Percentiles rank a stretch among this genome's conserved stretches.
Evolutionary conservation across 2,797 vertebrate genomes (phyloP).

Genomic region (Microctenopoma steveboyesi): DNA sequence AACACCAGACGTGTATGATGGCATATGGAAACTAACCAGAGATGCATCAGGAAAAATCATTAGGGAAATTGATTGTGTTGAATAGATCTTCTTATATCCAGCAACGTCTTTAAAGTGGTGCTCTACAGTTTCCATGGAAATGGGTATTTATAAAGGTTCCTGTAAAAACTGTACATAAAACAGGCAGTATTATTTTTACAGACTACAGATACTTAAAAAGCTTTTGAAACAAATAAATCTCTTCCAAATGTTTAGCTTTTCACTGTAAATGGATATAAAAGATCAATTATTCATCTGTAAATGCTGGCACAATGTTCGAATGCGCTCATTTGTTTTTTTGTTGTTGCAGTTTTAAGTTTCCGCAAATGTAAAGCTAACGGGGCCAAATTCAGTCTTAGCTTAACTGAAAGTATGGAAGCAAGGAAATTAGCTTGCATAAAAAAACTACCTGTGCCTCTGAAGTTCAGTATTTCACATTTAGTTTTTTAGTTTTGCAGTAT

Average conservation of each 20-base stretch:
- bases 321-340: neutral
- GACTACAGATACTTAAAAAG: constrained; percentile 23
- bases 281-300: neutral
- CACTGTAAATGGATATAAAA: neutral
- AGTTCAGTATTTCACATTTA: no score
- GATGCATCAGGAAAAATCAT: constrained; percentile 37
- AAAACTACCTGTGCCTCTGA: no score
- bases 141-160: constrained; percentile 79
- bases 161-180: constrained; percentile 88
- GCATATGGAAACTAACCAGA: constrained; percentile 26
- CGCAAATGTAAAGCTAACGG: no score
- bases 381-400: no score
- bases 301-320: constrained; percentile 6
- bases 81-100: constrained; percentile 60
- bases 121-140: constrained; percentile 77
- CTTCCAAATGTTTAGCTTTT: constrained; percentile 12
- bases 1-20: neutral
- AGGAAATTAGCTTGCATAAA: no score
- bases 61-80: constrained; percentile 64
- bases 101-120: constrained; percentile 45
- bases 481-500: no score
- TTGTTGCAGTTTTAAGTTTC: neutral
- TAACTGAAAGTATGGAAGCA: no score
- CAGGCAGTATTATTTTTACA: constrained; percentile 83
- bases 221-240: neutral